Conservation (phyloP, 2,113 vertebrate genomes). For the Hippotragus niger region DNA sequence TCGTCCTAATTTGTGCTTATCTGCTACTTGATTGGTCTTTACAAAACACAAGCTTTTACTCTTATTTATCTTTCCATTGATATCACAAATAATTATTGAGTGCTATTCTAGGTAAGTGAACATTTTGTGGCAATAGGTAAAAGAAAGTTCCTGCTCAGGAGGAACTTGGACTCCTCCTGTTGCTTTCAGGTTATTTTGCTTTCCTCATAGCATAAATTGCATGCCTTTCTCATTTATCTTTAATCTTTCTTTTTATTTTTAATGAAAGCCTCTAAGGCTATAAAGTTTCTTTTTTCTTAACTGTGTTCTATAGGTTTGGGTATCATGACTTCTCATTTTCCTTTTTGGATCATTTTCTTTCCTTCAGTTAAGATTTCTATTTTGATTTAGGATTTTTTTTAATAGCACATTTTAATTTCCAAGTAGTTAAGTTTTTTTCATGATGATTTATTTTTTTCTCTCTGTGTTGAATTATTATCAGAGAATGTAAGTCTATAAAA, state of each 20-base stretch:
- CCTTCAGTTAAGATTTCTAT: constrained; percentile 8
- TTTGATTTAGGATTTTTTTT: constrained; percentile 26
- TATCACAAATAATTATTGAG: background rate
- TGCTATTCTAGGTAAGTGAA: background rate
- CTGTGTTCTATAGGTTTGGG: background rate
- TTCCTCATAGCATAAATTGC: background rate
- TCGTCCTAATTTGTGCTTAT: background rate
- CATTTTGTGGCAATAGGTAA: background rate
- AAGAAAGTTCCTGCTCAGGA: background rate
- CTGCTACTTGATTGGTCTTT: background rate
- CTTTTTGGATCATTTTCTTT: background rate
- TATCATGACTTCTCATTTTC: background rate
- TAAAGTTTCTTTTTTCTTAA: background rate
- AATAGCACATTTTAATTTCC: constrained; percentile 28
- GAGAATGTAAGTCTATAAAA: constrained; percentile 3
- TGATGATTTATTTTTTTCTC: background rate
- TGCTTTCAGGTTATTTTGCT: background rate
- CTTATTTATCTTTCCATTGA: constrained; percentile 13
- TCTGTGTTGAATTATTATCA: constrained; percentile 38
- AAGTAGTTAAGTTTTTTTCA: constrained; percentile 28
- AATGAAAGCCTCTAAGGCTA: constrained; percentile 19
- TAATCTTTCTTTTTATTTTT: constrained; percentile 21
- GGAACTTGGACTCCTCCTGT: background rate
- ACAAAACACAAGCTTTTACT: background rate
- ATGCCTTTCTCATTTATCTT: background rate